These are phyloP conservation scores for Pristionchus exspectatus DNA, from an alignment of 2,888 invertebrate species.

Conservation along the genomic window DNA sequence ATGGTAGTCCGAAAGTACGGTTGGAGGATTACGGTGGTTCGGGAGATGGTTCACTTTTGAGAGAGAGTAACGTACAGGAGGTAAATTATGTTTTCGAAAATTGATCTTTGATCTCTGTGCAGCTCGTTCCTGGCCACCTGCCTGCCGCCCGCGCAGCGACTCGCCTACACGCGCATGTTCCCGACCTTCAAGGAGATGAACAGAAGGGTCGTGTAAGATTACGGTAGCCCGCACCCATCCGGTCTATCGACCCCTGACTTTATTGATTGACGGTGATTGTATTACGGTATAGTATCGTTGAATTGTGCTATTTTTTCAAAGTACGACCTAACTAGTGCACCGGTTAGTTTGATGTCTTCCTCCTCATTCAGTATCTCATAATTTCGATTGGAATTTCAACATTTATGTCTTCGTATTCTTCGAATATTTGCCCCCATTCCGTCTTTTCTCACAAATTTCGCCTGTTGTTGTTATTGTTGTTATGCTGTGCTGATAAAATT, in stretches of 20 bases:
- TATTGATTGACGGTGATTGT: neutral
- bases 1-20: too few species aligned
- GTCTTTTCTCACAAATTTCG: neutral
- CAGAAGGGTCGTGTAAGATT: conserved; percentile 48
- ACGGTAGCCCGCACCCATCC: conserved; percentile 2
- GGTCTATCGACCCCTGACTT: neutral
- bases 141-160: conserved; percentile 49
- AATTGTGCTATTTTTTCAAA: neutral
- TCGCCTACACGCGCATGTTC: conserved; percentile 53
- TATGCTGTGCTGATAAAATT: conserved; percentile 21
- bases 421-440: conserved; percentile 24
- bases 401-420: neutral
- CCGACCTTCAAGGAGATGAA: conserved; percentile 55
- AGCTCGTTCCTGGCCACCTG: conserved; percentile 51
- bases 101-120: neutral
- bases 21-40: too few species aligned
- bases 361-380: conserved; percentile 17
- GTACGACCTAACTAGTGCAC: neutral
- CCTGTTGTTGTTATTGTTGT: neutral
- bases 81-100: neutral
- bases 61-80: too few species aligned
- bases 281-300: conserved; percentile 26
- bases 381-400: neutral
- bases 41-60: too few species aligned
- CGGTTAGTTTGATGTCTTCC: neutral